Evolutionary conservation across 2,888 invertebrate species (phyloP).

Genomic region (Caenorhabditis zanzibari): DNA sequence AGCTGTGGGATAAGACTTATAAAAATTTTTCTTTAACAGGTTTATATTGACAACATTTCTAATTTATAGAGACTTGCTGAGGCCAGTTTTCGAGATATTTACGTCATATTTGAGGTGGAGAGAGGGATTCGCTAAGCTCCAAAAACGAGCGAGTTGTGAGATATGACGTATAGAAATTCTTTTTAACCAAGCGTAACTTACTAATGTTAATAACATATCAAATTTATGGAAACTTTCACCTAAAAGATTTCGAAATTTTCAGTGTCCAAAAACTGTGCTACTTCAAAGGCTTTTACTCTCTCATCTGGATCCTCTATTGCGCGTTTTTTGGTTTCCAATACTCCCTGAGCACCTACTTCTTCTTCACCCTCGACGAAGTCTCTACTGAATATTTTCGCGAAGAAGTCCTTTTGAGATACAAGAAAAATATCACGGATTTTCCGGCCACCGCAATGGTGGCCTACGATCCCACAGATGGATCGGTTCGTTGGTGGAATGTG

Average conservation of each 20-base stretch:
- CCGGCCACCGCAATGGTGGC: slow-evolving; percentile 2
- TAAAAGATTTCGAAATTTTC: not conserved
- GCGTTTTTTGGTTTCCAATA: slow-evolving; percentile 4
- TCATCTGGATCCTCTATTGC: slow-evolving; percentile 1
- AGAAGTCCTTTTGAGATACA: not conserved
- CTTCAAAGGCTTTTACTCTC: not conserved
- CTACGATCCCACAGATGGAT: slow-evolving; percentile 8
- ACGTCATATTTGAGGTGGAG: too few species aligned
- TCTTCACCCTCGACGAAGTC: not conserved
- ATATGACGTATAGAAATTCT: too few species aligned
- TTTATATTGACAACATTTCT: too few species aligned
- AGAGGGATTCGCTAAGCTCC: too few species aligned
- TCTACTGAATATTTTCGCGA: not conserved
- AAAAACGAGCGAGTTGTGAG: too few species aligned
- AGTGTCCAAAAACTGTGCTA: not conserved
- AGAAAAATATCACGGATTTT: not conserved
- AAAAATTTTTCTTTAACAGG: too few species aligned
- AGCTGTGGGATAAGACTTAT: too few species aligned
- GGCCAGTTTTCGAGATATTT: too few species aligned
- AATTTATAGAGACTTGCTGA: too few species aligned
- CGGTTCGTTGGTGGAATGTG: slow-evolving; percentile 9
- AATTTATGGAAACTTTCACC: too few species aligned
- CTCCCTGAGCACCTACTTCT: not conserved
- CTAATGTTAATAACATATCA: too few species aligned
- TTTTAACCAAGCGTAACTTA: too few species aligned